These are phyloP conservation scores for Cheilosia variabilis DNA, from an alignment of 2,888 invertebrate genomes.

Conservation along the genomic window DNA sequence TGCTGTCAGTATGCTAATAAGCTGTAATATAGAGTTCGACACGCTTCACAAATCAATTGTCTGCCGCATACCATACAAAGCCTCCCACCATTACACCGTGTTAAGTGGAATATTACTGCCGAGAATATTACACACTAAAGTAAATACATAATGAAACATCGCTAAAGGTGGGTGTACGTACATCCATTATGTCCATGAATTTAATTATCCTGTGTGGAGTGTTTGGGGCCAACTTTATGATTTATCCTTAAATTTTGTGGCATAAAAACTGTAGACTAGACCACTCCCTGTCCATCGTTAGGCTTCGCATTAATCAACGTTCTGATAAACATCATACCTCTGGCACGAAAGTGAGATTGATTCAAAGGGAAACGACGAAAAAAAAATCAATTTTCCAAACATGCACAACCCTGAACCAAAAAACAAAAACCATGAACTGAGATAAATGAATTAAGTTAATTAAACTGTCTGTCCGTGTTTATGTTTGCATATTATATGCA, in stretches of 20 bases:
- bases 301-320: not conserved
- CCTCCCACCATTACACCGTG: not conserved
- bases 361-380: not conserved
- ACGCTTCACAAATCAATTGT: conserved; percentile 65
- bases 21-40: conserved; percentile 52
- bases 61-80: conserved; percentile 1
- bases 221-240: not conserved
- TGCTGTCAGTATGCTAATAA: conserved; percentile 66
- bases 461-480: conserved; percentile 58
- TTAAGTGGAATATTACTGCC: not conserved
- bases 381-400: not conserved
- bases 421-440: conserved; percentile 47
- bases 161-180: not conserved
- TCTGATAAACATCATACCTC: conserved; percentile 3
- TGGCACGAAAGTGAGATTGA: conserved; percentile 1
- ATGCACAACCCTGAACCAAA: conserved; percentile 5
- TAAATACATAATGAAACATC: no score
- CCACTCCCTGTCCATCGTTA: not conserved
- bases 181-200: not conserved
- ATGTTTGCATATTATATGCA: conserved; percentile 54
- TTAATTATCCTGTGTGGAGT: not conserved
- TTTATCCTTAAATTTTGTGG: not conserved
- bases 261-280: not conserved
- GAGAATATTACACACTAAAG: not conserved
- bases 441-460: conserved; percentile 66